Base-by-base conservation (phyloP, 1,140 invertebrate genomes). In the Galendromus occidentalis region DNA sequence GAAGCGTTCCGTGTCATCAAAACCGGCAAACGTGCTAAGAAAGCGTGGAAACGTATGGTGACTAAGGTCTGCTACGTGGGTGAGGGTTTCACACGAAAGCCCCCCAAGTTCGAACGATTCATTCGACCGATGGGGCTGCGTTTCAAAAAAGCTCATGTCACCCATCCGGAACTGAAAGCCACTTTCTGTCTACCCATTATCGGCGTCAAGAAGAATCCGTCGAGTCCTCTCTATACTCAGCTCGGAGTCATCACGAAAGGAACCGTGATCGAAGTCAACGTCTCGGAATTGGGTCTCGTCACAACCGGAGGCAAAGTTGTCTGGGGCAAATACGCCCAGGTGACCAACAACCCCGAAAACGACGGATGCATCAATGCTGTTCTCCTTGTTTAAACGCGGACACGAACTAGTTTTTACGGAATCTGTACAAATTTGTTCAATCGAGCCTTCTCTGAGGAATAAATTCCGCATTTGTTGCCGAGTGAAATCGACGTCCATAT, bases 351-450 rank as follows among this genome's bases (percentile, higher is more conserved):
- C 79, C 96, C 96, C 7, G 96, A 99, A 77, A 98, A 98, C 80
- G 96, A 99, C 83, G 96, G 96, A 30, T 98, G 94, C 75, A 96
- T 99, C 55, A 99, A 99, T 84, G 93, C 94, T 75, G 88, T 99
- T 67, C 79, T 99, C 55, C 81, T 99, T 73, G 88, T 98, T 69
- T 98, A 85, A 86, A 69, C 64, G 66, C 33, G 33, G 33, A 39
- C 4, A 39, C 33, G 33, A 6, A 6, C 33, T 39, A 4, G 33
- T 6, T 4, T 39, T 4, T 6, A 4, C 33, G 33, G 9, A 39
- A 6, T 39, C 9, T 39, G 33, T 39, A 39, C 9, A 39, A 4
- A 39, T 39, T 39, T 39, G 33, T 39, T 39, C 9, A 4, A 39
- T 39, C 4, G 33, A 39, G 33, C 33, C 33, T 6, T 6, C 33